Conservation (phyloP, 2,888 invertebrate species). For the Tenthredo livida region DNA sequence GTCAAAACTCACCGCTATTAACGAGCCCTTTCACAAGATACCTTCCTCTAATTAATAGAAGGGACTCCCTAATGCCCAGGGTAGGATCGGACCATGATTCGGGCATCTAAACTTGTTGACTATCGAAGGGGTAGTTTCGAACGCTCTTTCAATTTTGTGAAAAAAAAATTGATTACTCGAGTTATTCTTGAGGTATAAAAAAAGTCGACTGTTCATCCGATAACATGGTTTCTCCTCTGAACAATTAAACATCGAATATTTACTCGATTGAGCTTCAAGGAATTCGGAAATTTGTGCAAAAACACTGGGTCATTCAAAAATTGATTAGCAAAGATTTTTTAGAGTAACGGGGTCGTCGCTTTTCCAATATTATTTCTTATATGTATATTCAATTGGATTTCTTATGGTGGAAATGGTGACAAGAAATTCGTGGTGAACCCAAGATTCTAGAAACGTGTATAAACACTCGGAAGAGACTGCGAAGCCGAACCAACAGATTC, state of each 20-base stretch:
- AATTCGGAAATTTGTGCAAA: not conserved
- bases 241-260: not conserved
- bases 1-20: conserved; percentile 3
- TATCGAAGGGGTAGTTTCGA: not conserved
- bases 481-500: not conserved
- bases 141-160: not conserved
- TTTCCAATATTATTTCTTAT: too few relatives aligned
- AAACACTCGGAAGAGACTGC: not conserved
- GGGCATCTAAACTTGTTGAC: not conserved
- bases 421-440: not conserved
- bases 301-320: not conserved
- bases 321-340: not conserved
- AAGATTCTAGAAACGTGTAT: not conserved
- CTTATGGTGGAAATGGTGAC: not conserved
- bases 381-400: too few relatives aligned
- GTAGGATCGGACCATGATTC: conserved; percentile 5
- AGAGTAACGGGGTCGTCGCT: not conserved
- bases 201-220: not conserved
- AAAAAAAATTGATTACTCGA: not conserved
- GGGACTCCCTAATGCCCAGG: not conserved
- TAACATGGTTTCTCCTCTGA: not conserved
- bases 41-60: conserved; percentile 9
- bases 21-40: conserved; percentile 12
- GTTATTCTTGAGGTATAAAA: not conserved
- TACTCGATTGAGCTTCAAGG: not conserved